Conservation (phyloP, 2,113 vertebrate species). For the Hemibagrus wyckioides region DNA sequence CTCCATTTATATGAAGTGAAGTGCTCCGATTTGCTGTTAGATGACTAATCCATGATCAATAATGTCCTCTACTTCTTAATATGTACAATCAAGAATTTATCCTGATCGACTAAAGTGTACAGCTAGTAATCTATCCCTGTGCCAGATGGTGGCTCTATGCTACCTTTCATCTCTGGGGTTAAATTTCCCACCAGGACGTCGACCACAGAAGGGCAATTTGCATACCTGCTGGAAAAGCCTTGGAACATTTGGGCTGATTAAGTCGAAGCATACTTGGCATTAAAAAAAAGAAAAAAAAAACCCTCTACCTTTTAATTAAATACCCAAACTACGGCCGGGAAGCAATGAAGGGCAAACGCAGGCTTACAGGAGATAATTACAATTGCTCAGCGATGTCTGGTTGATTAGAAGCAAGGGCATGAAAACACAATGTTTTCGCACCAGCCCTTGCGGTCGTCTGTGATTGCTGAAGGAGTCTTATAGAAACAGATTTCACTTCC, state of each 20-base stretch:
- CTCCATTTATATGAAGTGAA: neutral
- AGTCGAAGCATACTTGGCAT: neutral
- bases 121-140: slow-evolving; percentile 34
- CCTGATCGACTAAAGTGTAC: neutral
- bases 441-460: neutral
- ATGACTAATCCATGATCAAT: neutral
- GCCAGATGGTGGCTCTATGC: slow-evolving; percentile 1
- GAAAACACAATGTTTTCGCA: neutral
- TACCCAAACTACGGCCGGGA: slow-evolving; percentile 1
- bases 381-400: slow-evolving; percentile 24
- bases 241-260: slow-evolving; percentile 25
- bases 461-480: neutral
- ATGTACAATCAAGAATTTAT: neutral
- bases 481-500: neutral
- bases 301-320: slow-evolving; percentile 26
- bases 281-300: neutral
- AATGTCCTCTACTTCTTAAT: neutral
- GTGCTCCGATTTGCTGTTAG: neutral
- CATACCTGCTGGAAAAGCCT: slow-evolving; percentile 25
- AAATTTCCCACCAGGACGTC: slow-evolving; percentile 18
- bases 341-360: slow-evolving; percentile 28
- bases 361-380: slow-evolving; percentile 7
- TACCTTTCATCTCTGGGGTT: neutral
- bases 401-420: slow-evolving; percentile 16
- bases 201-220: slow-evolving; percentile 10